These are phyloP conservation scores for Tarsius wallacei DNA, from an alignment of 2,797 vertebrate species.

Conservation along the genomic window DNA sequence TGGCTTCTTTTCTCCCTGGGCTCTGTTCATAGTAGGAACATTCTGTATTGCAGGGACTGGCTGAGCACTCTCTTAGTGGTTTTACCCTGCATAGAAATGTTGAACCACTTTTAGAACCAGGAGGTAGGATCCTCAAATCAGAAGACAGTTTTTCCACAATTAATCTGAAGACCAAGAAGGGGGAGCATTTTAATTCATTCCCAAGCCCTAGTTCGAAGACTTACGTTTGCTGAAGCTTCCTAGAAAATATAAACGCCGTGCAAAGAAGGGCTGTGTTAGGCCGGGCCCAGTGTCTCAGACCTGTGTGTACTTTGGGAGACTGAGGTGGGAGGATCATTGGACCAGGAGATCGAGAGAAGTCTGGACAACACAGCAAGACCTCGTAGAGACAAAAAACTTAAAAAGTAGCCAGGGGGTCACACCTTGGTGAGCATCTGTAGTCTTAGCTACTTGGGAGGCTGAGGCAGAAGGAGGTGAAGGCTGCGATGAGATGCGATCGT, in stretches of 20 bases:
- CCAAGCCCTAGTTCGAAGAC: conserved; percentile 8
- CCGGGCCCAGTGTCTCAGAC: no score
- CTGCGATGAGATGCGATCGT: no score
- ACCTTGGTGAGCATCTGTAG: no score
- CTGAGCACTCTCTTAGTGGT: background rate
- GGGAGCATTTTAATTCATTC: background rate
- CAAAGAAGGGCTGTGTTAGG: background rate
- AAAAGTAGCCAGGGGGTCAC: no score
- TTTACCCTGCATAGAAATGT: background rate
- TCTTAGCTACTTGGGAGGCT: no score
- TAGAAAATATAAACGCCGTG: conserved; percentile 5
- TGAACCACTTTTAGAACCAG: background rate
- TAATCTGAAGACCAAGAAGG: background rate
- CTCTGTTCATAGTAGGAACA: background rate
- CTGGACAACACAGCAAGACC: no score
- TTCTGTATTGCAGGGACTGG: background rate
- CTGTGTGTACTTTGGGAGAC: no score
- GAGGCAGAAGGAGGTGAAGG: no score
- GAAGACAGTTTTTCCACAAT: conserved; percentile 24
- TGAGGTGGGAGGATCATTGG: no score
- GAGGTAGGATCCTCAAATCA: background rate
- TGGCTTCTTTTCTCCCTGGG: background rate
- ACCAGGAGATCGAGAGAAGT: no score
- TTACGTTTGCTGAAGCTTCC: background rate
- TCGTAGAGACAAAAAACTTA: no score